Evolutionary conservation across 1,140 invertebrate genomes (phyloP).

Genomic region (Rhopalosiphum maidis): DNA sequence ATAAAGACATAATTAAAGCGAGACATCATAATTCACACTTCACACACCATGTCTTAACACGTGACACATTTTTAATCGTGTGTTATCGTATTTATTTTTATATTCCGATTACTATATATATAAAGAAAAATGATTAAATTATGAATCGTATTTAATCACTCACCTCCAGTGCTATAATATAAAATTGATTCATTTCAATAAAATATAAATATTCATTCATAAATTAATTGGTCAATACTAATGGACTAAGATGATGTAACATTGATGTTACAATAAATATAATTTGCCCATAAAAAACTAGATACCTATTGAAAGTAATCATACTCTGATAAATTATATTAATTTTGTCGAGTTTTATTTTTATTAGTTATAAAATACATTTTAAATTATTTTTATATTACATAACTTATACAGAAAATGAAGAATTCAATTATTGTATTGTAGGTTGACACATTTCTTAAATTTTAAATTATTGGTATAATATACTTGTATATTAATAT

Average conservation of each 20-base stretch:
- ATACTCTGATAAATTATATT: not conserved
- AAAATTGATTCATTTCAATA: no score
- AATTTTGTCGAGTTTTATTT: not conserved
- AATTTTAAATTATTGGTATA: not conserved
- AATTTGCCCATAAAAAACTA: not conserved
- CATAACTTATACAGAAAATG: not conserved
- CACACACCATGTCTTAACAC: not conserved
- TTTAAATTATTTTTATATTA: not conserved
- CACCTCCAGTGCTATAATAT: not conserved
- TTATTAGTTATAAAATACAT: not conserved
- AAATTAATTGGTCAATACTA: not conserved
- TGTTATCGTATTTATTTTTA: conserved; percentile 9
- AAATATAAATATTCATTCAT: no score
- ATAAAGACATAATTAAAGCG: not conserved
- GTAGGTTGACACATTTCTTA: not conserved
- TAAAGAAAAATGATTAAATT: not conserved
- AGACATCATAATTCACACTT: not conserved
- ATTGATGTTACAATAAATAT: not conserved
- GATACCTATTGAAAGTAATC: not conserved
- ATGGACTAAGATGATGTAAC: not conserved
- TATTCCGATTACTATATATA: not conserved
- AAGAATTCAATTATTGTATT: not conserved
- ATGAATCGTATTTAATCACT: not conserved
- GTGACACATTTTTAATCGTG: not conserved
- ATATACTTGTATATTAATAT: not conserved